These are phyloP conservation scores for Popillia japonica DNA, from an alignment of 1,140 invertebrate species.

Conservation along the genomic window DNA sequence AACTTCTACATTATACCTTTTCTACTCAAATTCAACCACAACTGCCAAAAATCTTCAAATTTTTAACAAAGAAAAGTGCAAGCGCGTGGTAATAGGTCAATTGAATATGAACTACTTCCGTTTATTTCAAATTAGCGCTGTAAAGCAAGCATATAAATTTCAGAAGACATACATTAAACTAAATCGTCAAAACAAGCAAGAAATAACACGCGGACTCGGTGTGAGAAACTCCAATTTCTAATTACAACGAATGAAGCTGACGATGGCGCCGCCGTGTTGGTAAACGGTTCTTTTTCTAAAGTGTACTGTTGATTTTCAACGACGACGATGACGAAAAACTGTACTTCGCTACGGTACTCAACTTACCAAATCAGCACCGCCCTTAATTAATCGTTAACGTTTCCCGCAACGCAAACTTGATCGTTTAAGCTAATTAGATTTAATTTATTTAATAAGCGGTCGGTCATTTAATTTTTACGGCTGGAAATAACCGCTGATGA, in stretches of 20 bases:
- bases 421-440: constrained; percentile 35
- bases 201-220: not conserved
- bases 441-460: constrained; percentile 37
- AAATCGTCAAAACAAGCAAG: not conserved
- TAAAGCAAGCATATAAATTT: not conserved
- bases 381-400: constrained; percentile 26
- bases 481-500: constrained; percentile 4
- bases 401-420: constrained; percentile 20
- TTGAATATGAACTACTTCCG: not conserved
- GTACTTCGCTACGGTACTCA: not conserved
- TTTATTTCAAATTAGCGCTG: not conserved
- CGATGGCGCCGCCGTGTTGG: not conserved
- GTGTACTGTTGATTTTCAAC: not conserved
- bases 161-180: not conserved
- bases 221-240: not conserved
- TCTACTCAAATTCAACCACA: too few relatives aligned
- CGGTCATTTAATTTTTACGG: constrained; percentile 27
- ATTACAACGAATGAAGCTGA: not conserved
- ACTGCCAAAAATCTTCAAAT: too few relatives aligned
- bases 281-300: too few relatives aligned
- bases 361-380: constrained; percentile 18
- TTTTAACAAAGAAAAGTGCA: too few relatives aligned
- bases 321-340: not conserved
- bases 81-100: too few relatives aligned
- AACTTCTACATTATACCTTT: too few relatives aligned